Conservation (phyloP, 1,140 invertebrate species). For the Portunus trituberculatus region DNA sequence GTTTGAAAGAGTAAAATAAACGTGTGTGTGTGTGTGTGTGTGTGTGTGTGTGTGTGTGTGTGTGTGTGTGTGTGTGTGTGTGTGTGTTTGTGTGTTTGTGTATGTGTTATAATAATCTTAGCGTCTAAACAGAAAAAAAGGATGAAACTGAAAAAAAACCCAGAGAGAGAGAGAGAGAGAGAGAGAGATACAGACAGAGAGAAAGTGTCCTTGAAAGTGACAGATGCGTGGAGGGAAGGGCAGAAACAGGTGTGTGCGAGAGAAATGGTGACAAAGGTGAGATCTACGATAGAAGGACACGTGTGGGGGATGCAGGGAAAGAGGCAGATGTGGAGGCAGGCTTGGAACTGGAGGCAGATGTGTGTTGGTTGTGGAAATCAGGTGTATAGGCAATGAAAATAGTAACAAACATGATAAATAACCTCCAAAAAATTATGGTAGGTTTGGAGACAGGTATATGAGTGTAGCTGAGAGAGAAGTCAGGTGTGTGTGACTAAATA, state of each 20-base stretch:
- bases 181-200: neutral
- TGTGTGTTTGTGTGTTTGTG: too few species aligned
- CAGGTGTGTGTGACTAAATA: neutral
- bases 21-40: too few species aligned
- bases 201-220: neutral
- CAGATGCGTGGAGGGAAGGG: neutral
- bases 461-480: neutral
- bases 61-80: too few species aligned
- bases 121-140: neutral
- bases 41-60: too few species aligned
- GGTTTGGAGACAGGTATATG: neutral
- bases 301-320: neutral
- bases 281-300: too few species aligned
- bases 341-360: neutral
- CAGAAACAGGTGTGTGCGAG: too few species aligned
- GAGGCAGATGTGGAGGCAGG: neutral
- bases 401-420: neutral
- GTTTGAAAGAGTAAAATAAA: too few species aligned
- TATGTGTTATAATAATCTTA: too few species aligned
- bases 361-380: neutral
- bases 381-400: neutral
- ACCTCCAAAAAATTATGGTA: neutral
- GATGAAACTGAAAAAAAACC: neutral
- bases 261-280: too few species aligned
- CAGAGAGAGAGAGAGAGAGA: neutral